Base-by-base conservation (phyloP, 1,140 invertebrate species). In the Drosophila rhopaloa region DNA sequence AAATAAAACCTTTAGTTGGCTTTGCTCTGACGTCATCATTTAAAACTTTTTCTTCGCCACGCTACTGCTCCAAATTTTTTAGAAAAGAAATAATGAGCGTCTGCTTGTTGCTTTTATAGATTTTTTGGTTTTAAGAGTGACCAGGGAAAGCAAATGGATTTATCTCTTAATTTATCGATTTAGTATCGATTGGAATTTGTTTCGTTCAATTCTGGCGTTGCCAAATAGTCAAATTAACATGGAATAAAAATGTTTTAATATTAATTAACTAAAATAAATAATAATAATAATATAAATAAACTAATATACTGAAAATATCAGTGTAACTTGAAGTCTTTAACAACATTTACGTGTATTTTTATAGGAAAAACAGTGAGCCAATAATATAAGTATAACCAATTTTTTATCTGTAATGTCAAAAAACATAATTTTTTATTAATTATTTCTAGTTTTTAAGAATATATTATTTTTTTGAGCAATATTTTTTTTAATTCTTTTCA, bases 71-170 rank as follows among this genome's bases (percentile, higher is more conserved):
- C 2, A 6, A 51, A 9, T 1, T 5, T 16, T 48, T 19, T 32
- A 5, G 24, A 13, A n/a, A 59, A 32, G 48, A 51, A 35, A 10
- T 35, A 35, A 10, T 2, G 4, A 10, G 5, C n/a, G n/a, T 35
- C 16, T 27, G 27, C n/a, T 32, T 29, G 29, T 35, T 9, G 29
- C 48, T 51, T 51, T 51, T 51, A 51, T 51, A 51, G 29, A 51
- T 35, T 51, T 35, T 16, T 1, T 7, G 9, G 5, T 11, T 16
- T 51, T 51, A 10, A 35, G 48, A 9, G 48, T 35, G 48, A 10
- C 29, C 48, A 51, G n/a, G 8, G 4, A 3, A 13, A 1, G 8
- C 14, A 5, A 10, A 6, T 2, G 6, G 0, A 13, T 4, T 4
- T 29, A 13, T 29, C 2, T 4, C 8, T 13, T 24, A 38, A 38